Percentiles rank a stretch among this genome's conserved stretches.
Conservation (phyloP, 2,888 invertebrate genomes). For the Nomada fabriciana region DNA sequence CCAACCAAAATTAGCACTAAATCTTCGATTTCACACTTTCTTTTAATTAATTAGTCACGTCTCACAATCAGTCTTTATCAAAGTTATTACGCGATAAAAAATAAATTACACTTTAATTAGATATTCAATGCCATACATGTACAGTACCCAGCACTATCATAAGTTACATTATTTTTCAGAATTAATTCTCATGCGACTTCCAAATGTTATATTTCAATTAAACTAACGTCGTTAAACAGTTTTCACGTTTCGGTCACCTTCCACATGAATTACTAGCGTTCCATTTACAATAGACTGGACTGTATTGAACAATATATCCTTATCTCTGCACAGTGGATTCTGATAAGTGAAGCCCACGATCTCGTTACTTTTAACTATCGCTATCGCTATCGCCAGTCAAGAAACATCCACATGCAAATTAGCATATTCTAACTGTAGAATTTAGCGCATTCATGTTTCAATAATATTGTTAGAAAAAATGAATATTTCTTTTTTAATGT, state of each 20-base stretch:
- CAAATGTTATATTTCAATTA: too few relatives aligned
- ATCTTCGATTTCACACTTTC: background rate
- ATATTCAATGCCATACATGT: too few relatives aligned
- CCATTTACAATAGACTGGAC: background rate
- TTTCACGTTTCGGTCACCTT: too few relatives aligned
- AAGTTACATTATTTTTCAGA: too few relatives aligned
- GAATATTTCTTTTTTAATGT: background rate
- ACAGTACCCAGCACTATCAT: too few relatives aligned
- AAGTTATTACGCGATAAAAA: background rate
- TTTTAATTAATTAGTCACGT: background rate
- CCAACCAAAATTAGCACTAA: background rate
- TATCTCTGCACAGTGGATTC: background rate
- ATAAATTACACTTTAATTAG: background rate
- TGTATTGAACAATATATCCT: background rate
- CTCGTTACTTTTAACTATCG: background rate
- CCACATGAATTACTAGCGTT: background rate
- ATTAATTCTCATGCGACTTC: too few relatives aligned
- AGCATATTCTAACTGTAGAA: background rate
- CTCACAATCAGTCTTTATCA: background rate
- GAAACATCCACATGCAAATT: background rate
- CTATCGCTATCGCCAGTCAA: background rate
- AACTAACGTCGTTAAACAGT: too few relatives aligned
- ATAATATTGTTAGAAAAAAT: background rate
- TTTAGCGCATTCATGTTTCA: background rate
- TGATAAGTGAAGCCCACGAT: background rate